phyloP scores from a whole-genome alignment of 2,888 invertebrate genomes.

The Ophion ellenae region DNA sequence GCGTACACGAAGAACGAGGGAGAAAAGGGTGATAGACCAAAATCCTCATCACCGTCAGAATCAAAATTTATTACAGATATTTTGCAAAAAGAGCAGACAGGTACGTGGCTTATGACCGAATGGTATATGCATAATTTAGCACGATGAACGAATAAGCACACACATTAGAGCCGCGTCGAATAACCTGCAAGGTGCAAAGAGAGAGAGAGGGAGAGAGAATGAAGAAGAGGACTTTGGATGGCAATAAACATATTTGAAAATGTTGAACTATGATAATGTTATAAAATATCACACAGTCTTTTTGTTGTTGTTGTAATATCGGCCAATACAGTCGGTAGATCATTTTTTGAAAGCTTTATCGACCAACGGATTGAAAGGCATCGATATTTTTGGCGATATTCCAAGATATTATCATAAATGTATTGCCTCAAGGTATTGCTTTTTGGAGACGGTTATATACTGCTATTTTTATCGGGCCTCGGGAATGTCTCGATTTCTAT shows the following conservation, averaged over 20 bases:
- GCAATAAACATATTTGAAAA: neutral
- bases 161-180: conserved; percentile 30
- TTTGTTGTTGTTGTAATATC: neutral
- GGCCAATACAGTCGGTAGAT: neutral
- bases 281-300: neutral
- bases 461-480: neutral
- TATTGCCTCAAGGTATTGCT: neutral
- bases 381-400: neutral
- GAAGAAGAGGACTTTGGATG: neutral
- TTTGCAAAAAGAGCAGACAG: conserved; percentile 80
- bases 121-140: conserved; percentile 37
- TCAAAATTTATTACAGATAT: conserved; percentile 81
- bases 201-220: conserved; percentile 57
- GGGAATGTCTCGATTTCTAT: conserved; percentile 61
- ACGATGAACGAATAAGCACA: conserved; percentile 30
- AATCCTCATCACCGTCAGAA: conserved; percentile 79
- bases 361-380: neutral
- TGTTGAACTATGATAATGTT: too few relatives aligned
- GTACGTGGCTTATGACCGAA: conserved; percentile 71
- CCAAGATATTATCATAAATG: neutral
- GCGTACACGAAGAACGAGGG: conserved; percentile 77
- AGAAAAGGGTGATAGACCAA: conserved; percentile 81
- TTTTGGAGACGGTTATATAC: neutral
- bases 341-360: neutral
- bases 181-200: conserved; percentile 72